phyloP scores from a whole-genome alignment of 2,797 vertebrate genomes.

The Eupleurogrammus muticus region DNA sequence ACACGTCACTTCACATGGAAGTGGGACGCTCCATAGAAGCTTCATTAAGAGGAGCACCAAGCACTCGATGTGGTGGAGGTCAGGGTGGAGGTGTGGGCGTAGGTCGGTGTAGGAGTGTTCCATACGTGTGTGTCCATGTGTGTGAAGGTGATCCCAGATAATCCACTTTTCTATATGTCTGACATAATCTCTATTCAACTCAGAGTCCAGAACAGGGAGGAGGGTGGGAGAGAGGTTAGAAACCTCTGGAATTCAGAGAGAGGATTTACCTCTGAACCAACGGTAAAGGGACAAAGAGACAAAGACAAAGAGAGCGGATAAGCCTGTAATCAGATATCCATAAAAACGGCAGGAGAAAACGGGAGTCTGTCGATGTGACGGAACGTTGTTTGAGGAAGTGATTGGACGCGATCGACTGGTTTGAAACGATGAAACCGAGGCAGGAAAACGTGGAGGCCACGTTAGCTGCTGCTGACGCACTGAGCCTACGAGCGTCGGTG shows the following conservation, averaged over 20 bases:
- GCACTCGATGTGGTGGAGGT: not conserved
- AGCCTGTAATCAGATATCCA: conserved; percentile 13
- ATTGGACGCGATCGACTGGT: no score
- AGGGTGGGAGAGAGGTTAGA: conserved; percentile 49
- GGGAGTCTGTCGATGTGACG: conserved; percentile 2
- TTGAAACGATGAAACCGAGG: no score
- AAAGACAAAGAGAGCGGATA: not conserved
- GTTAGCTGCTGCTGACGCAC: not conserved
- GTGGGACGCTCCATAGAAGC: no score
- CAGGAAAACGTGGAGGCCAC: not conserved
- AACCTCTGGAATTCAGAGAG: conserved; percentile 52
- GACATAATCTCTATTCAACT: conserved; percentile 76
- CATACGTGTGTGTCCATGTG: conserved; percentile 29
- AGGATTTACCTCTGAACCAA: conserved; percentile 38
- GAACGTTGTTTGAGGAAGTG: not conserved
- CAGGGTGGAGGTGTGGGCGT: conserved; percentile 19
- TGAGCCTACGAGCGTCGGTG: not conserved
- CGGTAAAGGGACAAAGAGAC: not conserved
- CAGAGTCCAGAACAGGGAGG: conserved; percentile 61
- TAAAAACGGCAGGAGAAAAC: conserved; percentile 7
- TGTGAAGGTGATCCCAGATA: conserved; percentile 80
- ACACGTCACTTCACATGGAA: no score
- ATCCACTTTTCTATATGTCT: conserved; percentile 79
- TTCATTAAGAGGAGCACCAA: no score
- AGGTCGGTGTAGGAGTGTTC: conserved; percentile 9